A percentile compares a stretch with the other conserved stretches of the same genome.
phyloP scores from a whole-genome alignment of 2,888 invertebrate species.

The Polymixis flavicincta region DNA sequence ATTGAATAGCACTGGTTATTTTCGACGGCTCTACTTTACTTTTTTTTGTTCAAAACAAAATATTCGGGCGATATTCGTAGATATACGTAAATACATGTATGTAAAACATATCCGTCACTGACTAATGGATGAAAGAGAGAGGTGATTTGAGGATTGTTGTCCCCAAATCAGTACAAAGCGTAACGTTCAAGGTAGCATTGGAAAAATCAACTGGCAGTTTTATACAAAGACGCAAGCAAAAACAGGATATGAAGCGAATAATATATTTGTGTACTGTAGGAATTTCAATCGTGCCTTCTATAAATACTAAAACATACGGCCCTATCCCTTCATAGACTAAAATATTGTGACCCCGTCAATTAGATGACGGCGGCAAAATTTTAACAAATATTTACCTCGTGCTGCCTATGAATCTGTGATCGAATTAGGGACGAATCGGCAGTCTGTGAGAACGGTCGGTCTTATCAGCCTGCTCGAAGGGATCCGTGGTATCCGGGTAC shows the following conservation, averaged over 20 bases:
- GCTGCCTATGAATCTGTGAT: constrained; percentile 36
- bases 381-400: constrained; percentile 51
- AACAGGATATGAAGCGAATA: background rate
- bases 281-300: constrained; percentile 16
- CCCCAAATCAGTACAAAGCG: background rate
- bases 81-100: background rate
- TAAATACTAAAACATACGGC: constrained; percentile 17
- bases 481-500: constrained; percentile 32
- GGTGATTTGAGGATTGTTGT: background rate
- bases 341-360: constrained; percentile 33
- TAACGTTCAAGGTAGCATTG: background rate
- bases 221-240: background rate
- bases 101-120: background rate
- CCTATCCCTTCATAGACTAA: constrained; percentile 1
- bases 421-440: constrained; percentile 40
- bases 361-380: constrained; percentile 21
- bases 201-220: constrained; percentile 2
- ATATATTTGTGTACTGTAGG: background rate
- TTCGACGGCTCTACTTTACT: background rate
- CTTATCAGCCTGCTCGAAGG: constrained; percentile 46
- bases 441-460: constrained; percentile 25
- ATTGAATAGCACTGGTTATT: background rate
- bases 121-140: constrained; percentile 20
- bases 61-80: background rate
- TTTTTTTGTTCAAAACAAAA: background rate